Percentiles rank a stretch among this genome's conserved stretches.
These are phyloP conservation scores for Caenorhabditis sp. DNA, from an alignment of 2,888 invertebrate species.

Conservation along the genomic window DNA sequence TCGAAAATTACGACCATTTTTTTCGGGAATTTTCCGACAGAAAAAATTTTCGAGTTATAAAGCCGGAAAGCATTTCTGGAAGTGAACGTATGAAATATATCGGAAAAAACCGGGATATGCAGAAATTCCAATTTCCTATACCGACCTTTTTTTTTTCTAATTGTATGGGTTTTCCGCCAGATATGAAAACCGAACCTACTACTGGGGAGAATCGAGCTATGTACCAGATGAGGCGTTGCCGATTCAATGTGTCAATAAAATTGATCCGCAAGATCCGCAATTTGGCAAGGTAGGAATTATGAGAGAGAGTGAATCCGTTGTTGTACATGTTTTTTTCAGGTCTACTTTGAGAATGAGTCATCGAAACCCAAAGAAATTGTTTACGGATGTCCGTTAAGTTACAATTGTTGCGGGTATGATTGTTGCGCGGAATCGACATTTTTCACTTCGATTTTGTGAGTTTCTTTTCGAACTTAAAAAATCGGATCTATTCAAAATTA, in stretches of 20 bases:
- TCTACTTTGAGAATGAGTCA: constrained; percentile 40
- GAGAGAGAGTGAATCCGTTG: too few species aligned
- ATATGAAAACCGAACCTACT: constrained; percentile 38
- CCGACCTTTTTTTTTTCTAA: too few species aligned
- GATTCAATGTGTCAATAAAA: constrained; percentile 42
- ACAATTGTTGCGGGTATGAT: constrained; percentile 47
- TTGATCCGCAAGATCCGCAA: constrained; percentile 52
- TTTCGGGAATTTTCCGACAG: too few species aligned
- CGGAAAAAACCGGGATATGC: too few species aligned
- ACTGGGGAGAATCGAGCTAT: constrained; percentile 37
- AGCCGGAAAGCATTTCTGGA: too few species aligned
- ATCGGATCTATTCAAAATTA: constrained; percentile 64
- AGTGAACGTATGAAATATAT: too few species aligned
- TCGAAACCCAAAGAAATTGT: constrained; percentile 43
- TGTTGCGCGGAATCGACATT: constrained; percentile 42
- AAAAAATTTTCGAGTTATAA: too few species aligned
- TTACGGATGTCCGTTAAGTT: constrained; percentile 38
- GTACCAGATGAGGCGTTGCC: constrained; percentile 37
- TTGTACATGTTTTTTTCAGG: too few species aligned
- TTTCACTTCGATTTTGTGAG: constrained; percentile 51
- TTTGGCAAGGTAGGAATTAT: constrained; percentile 26
- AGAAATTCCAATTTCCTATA: too few species aligned
- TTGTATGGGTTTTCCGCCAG: too few species aligned
- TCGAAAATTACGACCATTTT: too few species aligned
- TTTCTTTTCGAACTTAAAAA: not conserved